A percentile compares a stretch with the other conserved stretches of the same genome.
Conservation (phyloP, 1,140 invertebrate species). For the Ericerus pela region DNA sequence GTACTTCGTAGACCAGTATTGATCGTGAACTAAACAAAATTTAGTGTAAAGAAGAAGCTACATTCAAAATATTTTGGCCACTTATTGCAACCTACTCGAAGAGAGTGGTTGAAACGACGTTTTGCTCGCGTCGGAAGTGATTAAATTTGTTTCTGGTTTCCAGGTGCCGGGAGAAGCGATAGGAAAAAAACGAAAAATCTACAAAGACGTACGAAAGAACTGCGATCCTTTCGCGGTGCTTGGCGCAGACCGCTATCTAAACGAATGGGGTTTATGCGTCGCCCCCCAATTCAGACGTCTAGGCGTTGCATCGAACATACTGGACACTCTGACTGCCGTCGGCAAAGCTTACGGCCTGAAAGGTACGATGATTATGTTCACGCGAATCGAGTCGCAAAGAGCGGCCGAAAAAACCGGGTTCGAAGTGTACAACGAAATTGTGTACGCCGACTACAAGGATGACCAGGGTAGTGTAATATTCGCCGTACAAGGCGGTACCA, state of each 20-base stretch:
- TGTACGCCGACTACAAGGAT: background rate
- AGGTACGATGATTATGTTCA: background rate
- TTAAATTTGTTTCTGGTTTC: too few species aligned
- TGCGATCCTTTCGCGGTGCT: background rate
- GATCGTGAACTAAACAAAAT: too few species aligned
- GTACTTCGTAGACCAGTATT: too few species aligned
- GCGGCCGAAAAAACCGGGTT: background rate
- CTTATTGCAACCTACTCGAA: too few species aligned
- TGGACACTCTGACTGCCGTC: background rate
- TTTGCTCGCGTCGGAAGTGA: too few species aligned
- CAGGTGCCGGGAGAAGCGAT: too few species aligned
- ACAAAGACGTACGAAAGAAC: background rate
- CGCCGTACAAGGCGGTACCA: background rate
- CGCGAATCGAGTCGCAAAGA: background rate
- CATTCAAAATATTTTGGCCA: too few species aligned
- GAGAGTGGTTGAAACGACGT: too few species aligned
- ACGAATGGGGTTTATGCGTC: background rate
- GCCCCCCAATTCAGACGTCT: background rate
- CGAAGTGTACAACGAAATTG: background rate
- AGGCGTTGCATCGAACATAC: background rate
- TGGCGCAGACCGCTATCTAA: background rate
- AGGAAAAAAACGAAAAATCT: too few species aligned
- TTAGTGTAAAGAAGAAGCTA: too few species aligned
- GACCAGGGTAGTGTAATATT: background rate
- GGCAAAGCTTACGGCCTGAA: background rate